Base-by-base conservation (phyloP, 2,797 vertebrate genomes). In the Toxotes lorentzi region DNA sequence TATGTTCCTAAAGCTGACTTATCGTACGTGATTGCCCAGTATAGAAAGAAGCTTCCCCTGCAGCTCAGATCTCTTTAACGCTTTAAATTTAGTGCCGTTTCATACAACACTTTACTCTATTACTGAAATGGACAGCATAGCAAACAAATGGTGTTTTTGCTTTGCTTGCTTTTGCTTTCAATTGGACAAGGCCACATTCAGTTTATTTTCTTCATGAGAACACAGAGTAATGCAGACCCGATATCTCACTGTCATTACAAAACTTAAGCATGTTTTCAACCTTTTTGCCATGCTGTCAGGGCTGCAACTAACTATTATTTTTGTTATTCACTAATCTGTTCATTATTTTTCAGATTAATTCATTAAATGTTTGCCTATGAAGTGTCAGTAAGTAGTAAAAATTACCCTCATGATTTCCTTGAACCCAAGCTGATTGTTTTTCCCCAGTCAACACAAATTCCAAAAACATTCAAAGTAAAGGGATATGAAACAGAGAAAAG, bases 1-100 rank as follows among this genome's bases (percentile, higher is more conserved):
- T 77, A 57, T 83, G 59, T 75, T 65, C 27, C 56, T 30, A 51
- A 83, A 77, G 63, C 73, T 67, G 69, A 70, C 73, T 82, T 73
- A 70, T 76, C 79, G 68, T 76, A 78, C 57, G 24, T 48, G 54
- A 72, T 53, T 68, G 12, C 40, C n/a, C 30, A 43, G 70, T 77
- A 43, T 56, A 78, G 50, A 70, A 45, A 61, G 43, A 24, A 60
- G 78, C 72, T 68, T 77, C 47, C 61, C 79, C 64, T 63, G 60
- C 62, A 70, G 73, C 60, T 63, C 51, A 47, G n/a, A 73, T 56
- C 50, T 60, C 5, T n/a, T 7, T 13, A 60, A 27, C 58, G 16
- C 9, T 38, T 50, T 35, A 21, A 17, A 62, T 51, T 16, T 16
- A 24, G 2, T 10, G 4, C 13, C 11, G 11, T 41, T 65, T 70